Conservation (phyloP, 2,113 vertebrate species). For the Hyaena hyaena region DNA sequence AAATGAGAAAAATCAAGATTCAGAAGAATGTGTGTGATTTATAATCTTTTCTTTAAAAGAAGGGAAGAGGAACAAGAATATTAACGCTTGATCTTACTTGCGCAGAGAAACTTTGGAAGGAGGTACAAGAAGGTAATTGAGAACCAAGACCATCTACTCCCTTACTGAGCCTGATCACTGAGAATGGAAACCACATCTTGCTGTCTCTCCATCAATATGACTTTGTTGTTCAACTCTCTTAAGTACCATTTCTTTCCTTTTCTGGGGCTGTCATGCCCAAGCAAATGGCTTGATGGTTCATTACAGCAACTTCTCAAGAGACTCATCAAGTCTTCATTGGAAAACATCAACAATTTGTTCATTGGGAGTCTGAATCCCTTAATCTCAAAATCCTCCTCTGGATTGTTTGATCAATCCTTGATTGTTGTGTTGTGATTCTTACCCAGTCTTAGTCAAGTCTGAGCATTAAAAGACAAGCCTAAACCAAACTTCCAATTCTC, state of each 20-base stretch:
- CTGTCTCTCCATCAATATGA: background rate
- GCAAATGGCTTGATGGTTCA: background rate
- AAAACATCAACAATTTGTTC: background rate
- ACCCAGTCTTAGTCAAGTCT: accelerated
- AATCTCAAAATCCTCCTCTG: background rate
- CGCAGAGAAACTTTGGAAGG: background rate
- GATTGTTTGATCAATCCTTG: background rate
- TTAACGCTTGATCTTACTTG: background rate
- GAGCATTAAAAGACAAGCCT: background rate
- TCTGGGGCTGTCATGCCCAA: background rate
- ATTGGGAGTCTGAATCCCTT: background rate
- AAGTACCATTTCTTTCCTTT: background rate
- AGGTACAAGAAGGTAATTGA: background rate
- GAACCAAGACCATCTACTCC: background rate
- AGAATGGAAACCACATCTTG: background rate
- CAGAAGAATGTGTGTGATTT: background rate
- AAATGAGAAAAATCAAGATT: background rate
- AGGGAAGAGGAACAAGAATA: background rate
- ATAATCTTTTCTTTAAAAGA: background rate
- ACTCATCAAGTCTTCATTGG: background rate
- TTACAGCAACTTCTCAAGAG: background rate
- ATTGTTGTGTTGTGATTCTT: background rate
- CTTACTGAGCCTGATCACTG: background rate
- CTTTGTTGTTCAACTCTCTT: background rate
- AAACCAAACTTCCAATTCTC: background rate